Percentiles rank a stretch among this genome's conserved stretches.
phyloP scores from a whole-genome alignment of 2,797 vertebrate genomes.

The Malurus leucopterus region DNA sequence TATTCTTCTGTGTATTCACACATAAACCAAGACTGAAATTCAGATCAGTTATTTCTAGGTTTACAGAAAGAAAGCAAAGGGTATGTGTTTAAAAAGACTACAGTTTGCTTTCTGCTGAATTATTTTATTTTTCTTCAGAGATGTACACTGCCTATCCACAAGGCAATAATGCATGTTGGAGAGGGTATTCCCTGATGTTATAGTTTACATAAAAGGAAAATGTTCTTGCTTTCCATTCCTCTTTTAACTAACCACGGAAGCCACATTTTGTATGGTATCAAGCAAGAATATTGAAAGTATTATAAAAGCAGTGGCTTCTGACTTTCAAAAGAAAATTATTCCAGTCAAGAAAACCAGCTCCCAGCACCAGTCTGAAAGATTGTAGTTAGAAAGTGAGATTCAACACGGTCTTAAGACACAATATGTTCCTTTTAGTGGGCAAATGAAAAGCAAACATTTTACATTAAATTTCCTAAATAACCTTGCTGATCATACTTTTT shows the following conservation, averaged over 20 bases:
- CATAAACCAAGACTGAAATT: not conserved
- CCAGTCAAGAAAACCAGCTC: not conserved
- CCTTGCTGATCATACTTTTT: not conserved
- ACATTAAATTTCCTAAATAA: conserved; percentile 16
- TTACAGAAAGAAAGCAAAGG: not conserved
- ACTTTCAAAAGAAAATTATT: not conserved
- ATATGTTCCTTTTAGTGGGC: not conserved
- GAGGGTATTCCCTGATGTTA: not conserved
- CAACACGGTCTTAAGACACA: not conserved
- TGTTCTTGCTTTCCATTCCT: not conserved
- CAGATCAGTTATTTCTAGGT: not conserved
- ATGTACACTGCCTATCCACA: not conserved
- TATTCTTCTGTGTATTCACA: not conserved
- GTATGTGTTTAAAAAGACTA: not conserved
- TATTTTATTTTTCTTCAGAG: not conserved
- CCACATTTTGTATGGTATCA: not conserved
- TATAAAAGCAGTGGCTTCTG: not conserved
- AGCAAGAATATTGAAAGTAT: not conserved
- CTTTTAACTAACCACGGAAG: not conserved
- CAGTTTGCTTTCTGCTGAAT: not conserved
- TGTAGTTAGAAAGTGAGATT: not conserved
- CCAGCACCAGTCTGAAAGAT: not conserved
- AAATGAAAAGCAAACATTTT: not conserved
- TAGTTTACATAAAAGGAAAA: not conserved
- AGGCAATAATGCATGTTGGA: not conserved